These are phyloP conservation scores for Furcifer pardalis DNA, from an alignment of 2,797 vertebrate species.

Conservation along the genomic window DNA sequence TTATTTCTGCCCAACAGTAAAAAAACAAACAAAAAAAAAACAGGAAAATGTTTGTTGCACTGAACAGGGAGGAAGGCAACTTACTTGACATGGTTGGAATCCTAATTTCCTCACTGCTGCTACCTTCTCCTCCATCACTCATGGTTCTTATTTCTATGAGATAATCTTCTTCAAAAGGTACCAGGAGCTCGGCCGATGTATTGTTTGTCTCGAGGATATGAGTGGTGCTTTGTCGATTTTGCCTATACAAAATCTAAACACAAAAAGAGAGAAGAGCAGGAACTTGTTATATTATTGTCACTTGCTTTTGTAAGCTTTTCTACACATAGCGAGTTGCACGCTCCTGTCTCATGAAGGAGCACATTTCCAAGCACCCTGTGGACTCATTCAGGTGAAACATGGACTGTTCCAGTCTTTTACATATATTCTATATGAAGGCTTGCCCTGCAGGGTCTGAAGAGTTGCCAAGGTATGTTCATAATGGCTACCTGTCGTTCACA, in stretches of 20 bases:
- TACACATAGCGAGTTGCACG: neutral
- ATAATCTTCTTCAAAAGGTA: slow-evolving; percentile 87
- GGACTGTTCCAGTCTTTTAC: neutral
- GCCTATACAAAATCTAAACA: slow-evolving; percentile 85
- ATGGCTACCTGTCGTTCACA: neutral
- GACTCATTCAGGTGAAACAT: slow-evolving; percentile 7
- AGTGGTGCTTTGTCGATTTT: slow-evolving; percentile 83
- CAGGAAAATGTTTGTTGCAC: too few relatives aligned
- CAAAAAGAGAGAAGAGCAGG: slow-evolving; percentile 30
- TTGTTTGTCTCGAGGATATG: slow-evolving; percentile 87
- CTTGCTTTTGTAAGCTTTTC: neutral
- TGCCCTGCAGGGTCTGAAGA: neutral
- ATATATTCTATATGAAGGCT: slow-evolving; percentile 13
- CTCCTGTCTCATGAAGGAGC: rapidly evolving
- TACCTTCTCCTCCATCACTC: slow-evolving; percentile 87
- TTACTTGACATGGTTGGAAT: slow-evolving; percentile 92
- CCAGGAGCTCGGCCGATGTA: slow-evolving; percentile 85
- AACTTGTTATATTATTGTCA: neutral
- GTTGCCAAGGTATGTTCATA: neutral
- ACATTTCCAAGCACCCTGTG: neutral
- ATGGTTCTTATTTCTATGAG: slow-evolving; percentile 88
- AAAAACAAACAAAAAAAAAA: slow-evolving; percentile 4
- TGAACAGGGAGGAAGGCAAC: slow-evolving; percentile 45
- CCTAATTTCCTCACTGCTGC: slow-evolving; percentile 88
- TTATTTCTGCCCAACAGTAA: neutral